Base-by-base conservation (phyloP, 2,113 vertebrate species). In the Tragelaphus imberbis region DNA sequence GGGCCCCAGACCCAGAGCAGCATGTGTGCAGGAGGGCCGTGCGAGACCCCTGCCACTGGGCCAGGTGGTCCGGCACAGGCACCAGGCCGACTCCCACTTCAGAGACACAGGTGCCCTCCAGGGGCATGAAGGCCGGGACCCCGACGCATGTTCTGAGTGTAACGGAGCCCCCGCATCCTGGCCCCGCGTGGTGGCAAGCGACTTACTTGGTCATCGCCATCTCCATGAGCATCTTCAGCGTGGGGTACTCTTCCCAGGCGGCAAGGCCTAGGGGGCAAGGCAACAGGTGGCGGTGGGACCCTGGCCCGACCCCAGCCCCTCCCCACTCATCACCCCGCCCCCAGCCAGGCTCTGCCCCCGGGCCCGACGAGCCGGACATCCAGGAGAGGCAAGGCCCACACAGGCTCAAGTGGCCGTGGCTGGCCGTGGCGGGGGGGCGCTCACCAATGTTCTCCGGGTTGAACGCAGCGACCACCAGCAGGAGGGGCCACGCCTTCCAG, bases 201-300 rank as follows among this genome's bases (percentile, higher is more conserved):
- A 99, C 99, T 98, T 97, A 99, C 99, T 99, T 99, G 80, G 99
- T 99, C 99, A 99, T 99, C 91, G 99, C 99, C 99, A 99, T 99
- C 98, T 99, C 99, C 99, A 99, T 99, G 51, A 99, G 99, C 99
- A 99, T 99, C 98, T 99, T 99, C 21, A 99, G 98, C 0, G 99
- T 99, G 3, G 99, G 99, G 96, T 99, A 99, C 79, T 99, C 99
- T 88, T 99, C 99, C 99, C 99, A 99, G 0, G 99, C 99, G 56
- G 99, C 99, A 97, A 99, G 97, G 91, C 99, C 99, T 99, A 92
- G 47, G 96, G 53, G 5, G 3, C 16, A 47, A 95, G 89, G 30
- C 23, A 3, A 65, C 13, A 6, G 47, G 40, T 63, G 51, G 80
- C 1, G 0, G 80, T 21, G 2, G 51, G 3, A 15, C 51, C 30